Base-by-base conservation (phyloP, 2,113 vertebrate species). In the Psittacula cyanocephala region DNA sequence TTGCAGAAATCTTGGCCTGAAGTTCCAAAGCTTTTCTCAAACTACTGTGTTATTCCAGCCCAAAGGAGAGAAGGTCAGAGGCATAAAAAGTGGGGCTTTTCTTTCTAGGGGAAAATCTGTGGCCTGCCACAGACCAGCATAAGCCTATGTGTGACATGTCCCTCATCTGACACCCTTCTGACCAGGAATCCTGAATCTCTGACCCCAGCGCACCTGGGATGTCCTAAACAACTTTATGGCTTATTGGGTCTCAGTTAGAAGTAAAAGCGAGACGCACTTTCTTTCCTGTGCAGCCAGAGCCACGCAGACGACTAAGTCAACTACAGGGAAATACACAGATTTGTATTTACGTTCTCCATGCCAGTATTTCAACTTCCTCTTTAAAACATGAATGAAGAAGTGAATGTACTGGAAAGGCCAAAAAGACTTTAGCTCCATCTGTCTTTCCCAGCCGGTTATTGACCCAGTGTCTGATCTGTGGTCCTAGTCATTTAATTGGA, bases 381-480 rank as follows among this genome's bases (percentile, higher is more conserved):
- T 68, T 41, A 75, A 95, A 86, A 81, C 11, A 67, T 69, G 39
- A 93, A 89, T 85, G 68, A 93, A 81, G n/a, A 77, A 12, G 5
- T 4, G 4, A 89, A 89, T 24, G 35, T 9, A 71, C 10, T 55
- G 46, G 15, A 43, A 92, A 72, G 67, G 67, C 90, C 62, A 76
- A 93, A 94, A 91, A 78, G 82, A 77, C 95, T 95, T 92, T 44
- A 93, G 92, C 82, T 95, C 88, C 86, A 90, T 76, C 85, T 91
- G 86, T 59, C 91, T 96, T 91, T 83, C 49, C 64, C 49, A 90
- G 68, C 0, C 59, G 86, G 92, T 62, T 93, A 88, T 27, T 78
- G 74, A 92, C 23, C 7, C 62, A 57, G 43, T 28, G 27, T 13
- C 25, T 44, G 17, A 23, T 23, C 53, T 62, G 49, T 46, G 37